Conservation (phyloP, 2,888 invertebrate species). For the Onthophagus sagittarius region DNA sequence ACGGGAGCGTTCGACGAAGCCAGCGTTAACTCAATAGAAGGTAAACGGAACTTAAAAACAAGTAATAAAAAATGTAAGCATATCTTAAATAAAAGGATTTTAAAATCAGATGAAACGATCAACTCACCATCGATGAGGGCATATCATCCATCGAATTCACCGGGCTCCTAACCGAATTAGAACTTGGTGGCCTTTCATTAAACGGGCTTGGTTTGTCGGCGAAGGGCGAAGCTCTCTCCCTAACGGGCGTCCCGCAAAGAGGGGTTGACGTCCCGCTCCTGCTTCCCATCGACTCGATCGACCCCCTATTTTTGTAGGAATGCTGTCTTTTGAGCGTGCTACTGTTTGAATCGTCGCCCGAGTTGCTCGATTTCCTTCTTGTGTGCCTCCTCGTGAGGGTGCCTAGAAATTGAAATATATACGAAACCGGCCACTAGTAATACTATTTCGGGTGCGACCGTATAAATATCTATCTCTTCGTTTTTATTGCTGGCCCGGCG, state of each 20-base stretch:
- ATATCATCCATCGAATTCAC: constrained; percentile 35
- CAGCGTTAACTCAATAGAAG: not conserved
- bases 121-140: constrained; percentile 46
- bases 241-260: constrained; percentile 51
- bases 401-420: constrained; percentile 27
- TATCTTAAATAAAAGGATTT: not conserved
- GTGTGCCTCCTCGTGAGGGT: constrained; percentile 54
- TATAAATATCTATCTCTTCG: not conserved
- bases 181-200: constrained; percentile 42
- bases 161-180: constrained; percentile 39
- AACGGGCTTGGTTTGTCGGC: constrained; percentile 48
- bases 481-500: constrained; percentile 18
- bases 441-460: not conserved
- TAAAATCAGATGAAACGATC: not conserved
- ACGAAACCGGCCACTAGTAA: not conserved
- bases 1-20: constrained; percentile 1
- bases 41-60: constrained; percentile 11
- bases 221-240: constrained; percentile 51
- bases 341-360: constrained; percentile 47
- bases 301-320: constrained; percentile 50
- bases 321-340: constrained; percentile 61
- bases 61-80: not conserved
- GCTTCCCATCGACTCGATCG: constrained; percentile 50
- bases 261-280: constrained; percentile 53
- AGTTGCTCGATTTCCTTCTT: constrained; percentile 49